Percentiles rank a stretch among this genome's conserved stretches.
These are phyloP conservation scores for Boleophthalmus pectinirostris DNA, from an alignment of 2,113 vertebrate species.

Conservation along the genomic window DNA sequence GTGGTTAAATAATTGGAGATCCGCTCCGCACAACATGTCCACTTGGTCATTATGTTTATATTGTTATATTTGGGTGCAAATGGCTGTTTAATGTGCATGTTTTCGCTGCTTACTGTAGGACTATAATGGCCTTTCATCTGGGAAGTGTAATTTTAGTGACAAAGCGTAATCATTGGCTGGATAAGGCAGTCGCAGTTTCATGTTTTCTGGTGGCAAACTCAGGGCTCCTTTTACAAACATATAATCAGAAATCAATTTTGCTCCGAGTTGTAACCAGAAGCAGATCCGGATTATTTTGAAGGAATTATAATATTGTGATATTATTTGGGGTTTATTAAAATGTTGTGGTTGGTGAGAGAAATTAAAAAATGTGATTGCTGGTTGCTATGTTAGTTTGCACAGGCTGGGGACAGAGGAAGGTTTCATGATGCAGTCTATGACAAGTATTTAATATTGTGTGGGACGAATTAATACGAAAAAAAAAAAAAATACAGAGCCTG, in stretches of 20 bases:
- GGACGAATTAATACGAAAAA: no score
- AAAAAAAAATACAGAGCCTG: no score
- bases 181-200: slow-evolving; percentile 36
- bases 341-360: neutral
- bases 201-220: slow-evolving; percentile 39
- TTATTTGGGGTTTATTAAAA: neutral
- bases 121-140: slow-evolving; percentile 45
- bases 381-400: neutral
- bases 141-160: slow-evolving; percentile 51
- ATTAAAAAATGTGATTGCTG: neutral
- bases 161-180: slow-evolving; percentile 40
- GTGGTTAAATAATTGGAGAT: slow-evolving; percentile 43
- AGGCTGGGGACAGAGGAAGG: neutral
- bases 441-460: no score
- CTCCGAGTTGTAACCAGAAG: slow-evolving; percentile 24
- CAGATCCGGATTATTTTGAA: slow-evolving; percentile 17
- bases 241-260: slow-evolving; percentile 56
- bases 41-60: slow-evolving; percentile 56
- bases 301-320: slow-evolving; percentile 18
- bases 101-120: slow-evolving; percentile 49
- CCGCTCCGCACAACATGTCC: slow-evolving; percentile 44
- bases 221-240: slow-evolving; percentile 24
- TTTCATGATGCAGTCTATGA: no score
- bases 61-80: slow-evolving; percentile 54
- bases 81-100: slow-evolving; percentile 59